Percentiles rank a stretch among this genome's conserved stretches.
Evolutionary conservation across 1,140 invertebrate genomes (phyloP).

Genomic region (Ips typographus): DNA sequence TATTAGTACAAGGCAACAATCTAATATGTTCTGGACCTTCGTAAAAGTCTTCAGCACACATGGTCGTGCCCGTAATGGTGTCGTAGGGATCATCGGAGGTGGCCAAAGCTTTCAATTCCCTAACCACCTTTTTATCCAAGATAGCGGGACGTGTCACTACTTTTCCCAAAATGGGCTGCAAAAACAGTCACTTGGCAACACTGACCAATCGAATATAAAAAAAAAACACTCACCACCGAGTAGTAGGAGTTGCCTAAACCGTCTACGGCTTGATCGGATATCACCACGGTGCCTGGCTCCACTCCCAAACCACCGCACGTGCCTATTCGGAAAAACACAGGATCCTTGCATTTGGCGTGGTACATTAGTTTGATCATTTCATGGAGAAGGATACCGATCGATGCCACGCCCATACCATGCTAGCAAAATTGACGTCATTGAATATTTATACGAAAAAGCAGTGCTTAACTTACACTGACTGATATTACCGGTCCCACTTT

Average conservation of each 20-base stretch:
- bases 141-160: slow-evolving; percentile 76
- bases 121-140: slow-evolving; percentile 75
- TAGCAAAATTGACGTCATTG: slow-evolving; percentile 45
- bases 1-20: background rate
- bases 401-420: slow-evolving; percentile 85
- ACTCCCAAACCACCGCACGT: slow-evolving; percentile 78
- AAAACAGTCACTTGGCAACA: slow-evolving; percentile 1
- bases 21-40: slow-evolving; percentile 67
- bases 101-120: slow-evolving; percentile 74
- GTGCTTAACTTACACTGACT: slow-evolving; percentile 79
- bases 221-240: slow-evolving; percentile 59
- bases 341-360: slow-evolving; percentile 71
- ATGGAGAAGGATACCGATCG: slow-evolving; percentile 75
- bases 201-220: background rate
- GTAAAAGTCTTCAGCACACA: slow-evolving; percentile 97
- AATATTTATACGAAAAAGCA: background rate
- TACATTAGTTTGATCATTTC: slow-evolving; percentile 80
- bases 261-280: slow-evolving; percentile 70
- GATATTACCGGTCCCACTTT: slow-evolving; percentile 94
- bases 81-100: slow-evolving; percentile 81
- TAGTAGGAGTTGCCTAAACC: slow-evolving; percentile 65
- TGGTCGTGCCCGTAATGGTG: slow-evolving; percentile 83
- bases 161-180: slow-evolving; percentile 80
- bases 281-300: slow-evolving; percentile 71
- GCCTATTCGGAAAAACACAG: slow-evolving; percentile 78